These are phyloP conservation scores for Stictocephala bisonia DNA, from an alignment of 2,888 invertebrate genomes.

Conservation along the genomic window DNA sequence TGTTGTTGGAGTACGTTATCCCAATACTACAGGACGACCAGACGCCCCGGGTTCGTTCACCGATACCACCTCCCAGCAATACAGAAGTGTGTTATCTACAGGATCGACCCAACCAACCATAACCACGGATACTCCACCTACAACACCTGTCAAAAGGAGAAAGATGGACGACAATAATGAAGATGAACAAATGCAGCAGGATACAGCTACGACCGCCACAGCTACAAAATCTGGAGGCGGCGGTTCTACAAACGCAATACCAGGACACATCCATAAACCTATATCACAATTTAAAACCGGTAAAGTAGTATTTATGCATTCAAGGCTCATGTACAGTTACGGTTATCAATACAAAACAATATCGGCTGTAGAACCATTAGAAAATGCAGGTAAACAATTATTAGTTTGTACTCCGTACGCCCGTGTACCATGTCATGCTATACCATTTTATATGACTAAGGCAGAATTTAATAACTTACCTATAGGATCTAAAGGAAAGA, in stretches of 20 bases:
- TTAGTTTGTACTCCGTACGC: background rate
- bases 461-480: slow-evolving; percentile 16
- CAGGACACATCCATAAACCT: background rate
- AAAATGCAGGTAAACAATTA: background rate
- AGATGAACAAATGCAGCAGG: too few relatives aligned
- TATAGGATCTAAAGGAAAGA: background rate
- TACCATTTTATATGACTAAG: slow-evolving; percentile 11
- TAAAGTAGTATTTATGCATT: background rate
- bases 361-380: background rate
- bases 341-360: slow-evolving; percentile 17
- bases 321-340: slow-evolving; percentile 5
- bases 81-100: too few relatives aligned
- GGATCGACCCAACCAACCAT: too few relatives aligned
- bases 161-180: background rate
- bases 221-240: background rate
- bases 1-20: slow-evolving; percentile 17
- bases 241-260: too few relatives aligned
- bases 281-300: background rate
- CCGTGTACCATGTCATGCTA: background rate
- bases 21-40: background rate
- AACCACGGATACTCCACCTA: too few relatives aligned
- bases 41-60: too few relatives aligned
- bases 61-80: too few relatives aligned
- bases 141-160: too few relatives aligned
- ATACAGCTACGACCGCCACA: too few relatives aligned